Percentiles rank a stretch among this genome's conserved stretches.
phyloP scores from a whole-genome alignment of 2,797 vertebrate species.

The Pterois miles region DNA sequence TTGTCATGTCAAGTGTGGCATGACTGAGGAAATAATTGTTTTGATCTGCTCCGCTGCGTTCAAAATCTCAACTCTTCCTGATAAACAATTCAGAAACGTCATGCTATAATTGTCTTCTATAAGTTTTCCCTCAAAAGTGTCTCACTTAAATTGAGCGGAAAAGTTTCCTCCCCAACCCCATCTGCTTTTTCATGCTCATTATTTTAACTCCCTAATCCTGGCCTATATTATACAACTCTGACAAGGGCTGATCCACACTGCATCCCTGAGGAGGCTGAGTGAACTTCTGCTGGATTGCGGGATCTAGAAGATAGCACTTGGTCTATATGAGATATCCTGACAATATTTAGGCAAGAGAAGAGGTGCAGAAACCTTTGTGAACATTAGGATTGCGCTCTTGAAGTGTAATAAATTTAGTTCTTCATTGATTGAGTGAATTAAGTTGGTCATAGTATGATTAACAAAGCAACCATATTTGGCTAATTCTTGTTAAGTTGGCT shows the following conservation, averaged over 20 bases:
- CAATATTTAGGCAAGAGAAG: constrained; percentile 22
- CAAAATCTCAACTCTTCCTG: constrained; percentile 62
- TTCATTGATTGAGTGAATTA: constrained; percentile 18
- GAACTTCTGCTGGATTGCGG: constrained; percentile 42
- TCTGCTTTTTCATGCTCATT: constrained; percentile 36
- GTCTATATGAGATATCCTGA: constrained; percentile 48
- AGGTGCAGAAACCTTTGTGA: constrained; percentile 19
- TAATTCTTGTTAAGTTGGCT: background rate
- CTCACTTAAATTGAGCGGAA: constrained; percentile 47
- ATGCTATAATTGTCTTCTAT: constrained; percentile 56
- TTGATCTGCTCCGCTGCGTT: constrained; percentile 71
- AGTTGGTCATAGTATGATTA: constrained; percentile 12
- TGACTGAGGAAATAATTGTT: constrained; percentile 81
- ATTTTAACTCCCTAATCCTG: constrained; percentile 56
- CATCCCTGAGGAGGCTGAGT: constrained; percentile 43
- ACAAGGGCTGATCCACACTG: constrained; percentile 39
- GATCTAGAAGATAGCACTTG: constrained; percentile 27
- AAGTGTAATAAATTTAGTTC: background rate
- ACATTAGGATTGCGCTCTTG: constrained; percentile 16
- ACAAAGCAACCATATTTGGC: background rate
- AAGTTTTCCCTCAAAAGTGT: constrained; percentile 56
- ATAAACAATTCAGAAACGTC: constrained; percentile 59
- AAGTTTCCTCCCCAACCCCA: constrained; percentile 35
- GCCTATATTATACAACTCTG: constrained; percentile 46
- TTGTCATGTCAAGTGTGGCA: constrained; percentile 74